A percentile compares a stretch with the other conserved stretches of the same genome.
phyloP scores from a whole-genome alignment of 2,797 vertebrate species.

The Etheostoma perlongum region DNA sequence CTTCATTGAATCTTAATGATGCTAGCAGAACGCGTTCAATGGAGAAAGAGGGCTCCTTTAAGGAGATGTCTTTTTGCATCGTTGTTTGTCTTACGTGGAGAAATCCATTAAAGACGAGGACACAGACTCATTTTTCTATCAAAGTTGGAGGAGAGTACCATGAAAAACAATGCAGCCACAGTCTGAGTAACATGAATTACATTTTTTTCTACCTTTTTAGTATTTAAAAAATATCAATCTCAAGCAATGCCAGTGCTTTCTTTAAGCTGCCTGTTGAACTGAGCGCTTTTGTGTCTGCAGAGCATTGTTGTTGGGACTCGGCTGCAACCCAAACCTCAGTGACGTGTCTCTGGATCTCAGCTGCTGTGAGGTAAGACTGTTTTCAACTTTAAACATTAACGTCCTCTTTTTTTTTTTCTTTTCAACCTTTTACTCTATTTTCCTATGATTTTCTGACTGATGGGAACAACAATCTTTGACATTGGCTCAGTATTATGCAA shows the following conservation, averaged over 20 bases:
- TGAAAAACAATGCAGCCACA: not conserved
- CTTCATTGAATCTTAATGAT: not conserved
- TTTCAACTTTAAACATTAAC: too few species aligned
- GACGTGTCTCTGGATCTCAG: constrained; percentile 96
- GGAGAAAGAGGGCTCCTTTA: not conserved
- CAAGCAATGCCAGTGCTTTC: not conserved
- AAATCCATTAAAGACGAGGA: not conserved
- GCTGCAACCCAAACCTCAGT: constrained; percentile 94
- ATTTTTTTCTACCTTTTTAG: not conserved
- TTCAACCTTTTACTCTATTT: too few species aligned
- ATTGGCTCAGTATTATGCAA: too few species aligned
- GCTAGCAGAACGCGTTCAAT: not conserved
- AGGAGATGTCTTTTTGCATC: not conserved
- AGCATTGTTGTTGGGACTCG: constrained; percentile 92
- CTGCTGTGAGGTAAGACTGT: constrained; percentile 91
- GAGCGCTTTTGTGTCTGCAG: constrained; percentile 77
- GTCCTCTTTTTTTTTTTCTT: too few species aligned
- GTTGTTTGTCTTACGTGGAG: not conserved
- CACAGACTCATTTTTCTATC: not conserved
- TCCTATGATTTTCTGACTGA: too few species aligned
- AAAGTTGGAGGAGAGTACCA: too few species aligned
- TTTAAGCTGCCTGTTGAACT: not conserved
- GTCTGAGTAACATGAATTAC: not conserved
- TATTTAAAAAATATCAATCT: not conserved
- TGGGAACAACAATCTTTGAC: too few species aligned